Evolutionary conservation across 2,113 vertebrate species (phyloP).

Genomic region (Leptocoma aspasia): DNA sequence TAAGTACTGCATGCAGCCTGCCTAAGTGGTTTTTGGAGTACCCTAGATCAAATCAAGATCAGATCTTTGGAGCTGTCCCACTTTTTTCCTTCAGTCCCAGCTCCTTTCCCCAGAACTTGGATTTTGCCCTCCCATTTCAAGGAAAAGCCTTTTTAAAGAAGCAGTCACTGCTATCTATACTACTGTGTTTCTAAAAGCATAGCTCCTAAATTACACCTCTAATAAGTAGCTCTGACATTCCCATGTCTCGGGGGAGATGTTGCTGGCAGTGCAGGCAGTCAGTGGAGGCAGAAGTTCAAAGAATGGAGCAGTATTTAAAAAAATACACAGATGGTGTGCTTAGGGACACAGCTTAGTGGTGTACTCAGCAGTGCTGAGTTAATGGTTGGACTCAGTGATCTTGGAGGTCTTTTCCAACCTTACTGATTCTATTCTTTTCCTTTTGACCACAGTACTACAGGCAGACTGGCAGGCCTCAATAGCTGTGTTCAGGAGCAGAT

Average conservation of each 20-base stretch:
- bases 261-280: not conserved
- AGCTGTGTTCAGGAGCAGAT: not conserved
- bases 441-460: not conserved
- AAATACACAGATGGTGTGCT: not conserved
- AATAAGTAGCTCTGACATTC: not conserved
- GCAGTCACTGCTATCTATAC: not conserved
- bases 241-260: accelerated
- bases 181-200: not conserved
- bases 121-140: not conserved
- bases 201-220: not conserved
- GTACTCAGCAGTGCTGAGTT: not conserved
- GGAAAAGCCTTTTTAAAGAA: not conserved
- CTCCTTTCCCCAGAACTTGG: not conserved
- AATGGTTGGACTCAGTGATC: not conserved
- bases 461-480: not conserved
- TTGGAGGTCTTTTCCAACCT: not conserved
- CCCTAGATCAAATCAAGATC: not conserved
- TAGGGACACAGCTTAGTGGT: not conserved
- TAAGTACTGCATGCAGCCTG: not conserved
- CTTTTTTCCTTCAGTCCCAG: not conserved
- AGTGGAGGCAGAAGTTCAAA: not conserved
- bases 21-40: not conserved
- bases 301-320: not conserved
- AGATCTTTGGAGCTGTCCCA: not conserved
- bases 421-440: not conserved